Evolutionary conservation across 2,113 vertebrate genomes (phyloP).

Genomic region (Brachypteracias leptosomus): DNA sequence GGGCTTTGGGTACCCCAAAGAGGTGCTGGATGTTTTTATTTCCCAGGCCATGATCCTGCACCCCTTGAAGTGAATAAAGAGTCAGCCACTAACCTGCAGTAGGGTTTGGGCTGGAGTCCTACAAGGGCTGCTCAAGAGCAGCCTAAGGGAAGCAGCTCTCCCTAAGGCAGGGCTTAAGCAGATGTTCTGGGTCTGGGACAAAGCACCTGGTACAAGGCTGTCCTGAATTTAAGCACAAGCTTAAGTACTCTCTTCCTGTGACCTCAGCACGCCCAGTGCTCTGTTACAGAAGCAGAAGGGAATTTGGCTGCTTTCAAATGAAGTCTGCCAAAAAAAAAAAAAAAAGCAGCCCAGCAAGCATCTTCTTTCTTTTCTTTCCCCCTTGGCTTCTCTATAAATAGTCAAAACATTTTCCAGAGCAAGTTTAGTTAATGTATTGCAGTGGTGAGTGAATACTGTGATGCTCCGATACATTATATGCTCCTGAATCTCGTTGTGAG

Average conservation of each 20-base stretch:
- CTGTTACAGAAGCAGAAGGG: neutral
- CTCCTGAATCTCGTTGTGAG: neutral
- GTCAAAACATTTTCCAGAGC: constrained; percentile 38
- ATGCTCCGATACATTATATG: neutral
- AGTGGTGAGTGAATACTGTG: constrained; percentile 2
- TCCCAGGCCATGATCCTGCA: neutral
- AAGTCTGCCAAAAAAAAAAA: constrained; percentile 19
- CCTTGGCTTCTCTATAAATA: constrained; percentile 49
- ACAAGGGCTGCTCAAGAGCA: neutral
- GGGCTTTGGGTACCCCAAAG: neutral
- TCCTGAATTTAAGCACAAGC: neutral
- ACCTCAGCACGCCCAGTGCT: neutral
- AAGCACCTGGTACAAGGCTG: neutral
- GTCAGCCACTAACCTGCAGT: neutral
- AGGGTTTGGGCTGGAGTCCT: neutral
- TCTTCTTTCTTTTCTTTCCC: neutral
- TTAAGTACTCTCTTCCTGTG: neutral
- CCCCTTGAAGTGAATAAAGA: neutral
- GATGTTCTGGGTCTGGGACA: neutral
- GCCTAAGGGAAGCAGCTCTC: neutral
- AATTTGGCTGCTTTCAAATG: constrained; percentile 21
- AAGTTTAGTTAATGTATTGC: constrained; percentile 49
- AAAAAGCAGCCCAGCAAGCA: neutral
- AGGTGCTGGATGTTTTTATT: neutral
- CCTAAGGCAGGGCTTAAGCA: neutral